Conservation (phyloP, 2,113 vertebrate genomes). For the Todiramphus chloris region DNA sequence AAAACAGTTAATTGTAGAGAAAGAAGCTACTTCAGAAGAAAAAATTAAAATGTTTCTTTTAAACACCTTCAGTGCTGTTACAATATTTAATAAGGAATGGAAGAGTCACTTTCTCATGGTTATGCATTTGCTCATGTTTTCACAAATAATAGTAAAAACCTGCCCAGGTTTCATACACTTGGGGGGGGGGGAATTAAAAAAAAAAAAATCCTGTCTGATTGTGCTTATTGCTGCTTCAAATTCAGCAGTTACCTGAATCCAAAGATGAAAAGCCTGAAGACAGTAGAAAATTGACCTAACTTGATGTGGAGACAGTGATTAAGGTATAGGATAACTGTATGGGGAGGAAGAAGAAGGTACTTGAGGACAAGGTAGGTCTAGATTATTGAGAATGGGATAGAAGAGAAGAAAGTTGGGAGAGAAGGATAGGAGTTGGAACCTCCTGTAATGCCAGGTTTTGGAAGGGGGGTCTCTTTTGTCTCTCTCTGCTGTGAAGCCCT, state of each 20-base stretch:
- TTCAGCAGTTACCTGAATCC: background rate
- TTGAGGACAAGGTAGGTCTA: background rate
- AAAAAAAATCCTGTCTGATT: background rate
- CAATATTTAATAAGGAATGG: background rate
- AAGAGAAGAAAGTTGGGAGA: background rate
- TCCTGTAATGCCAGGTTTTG: background rate
- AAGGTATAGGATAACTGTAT: background rate
- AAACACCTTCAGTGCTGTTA: background rate
- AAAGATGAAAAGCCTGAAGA: background rate
- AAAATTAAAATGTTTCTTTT: background rate
- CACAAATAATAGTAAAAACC: background rate
- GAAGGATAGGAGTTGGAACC: background rate
- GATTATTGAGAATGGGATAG: background rate
- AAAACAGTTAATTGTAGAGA: background rate
- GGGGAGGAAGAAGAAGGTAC: background rate
- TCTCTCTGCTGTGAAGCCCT: background rate
- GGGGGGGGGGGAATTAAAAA: too few relatives aligned
- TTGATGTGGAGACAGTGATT: background rate
- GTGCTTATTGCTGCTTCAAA: background rate
- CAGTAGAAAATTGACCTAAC: background rate
- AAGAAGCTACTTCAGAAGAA: background rate
- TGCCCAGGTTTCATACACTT: background rate
- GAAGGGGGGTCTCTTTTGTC: background rate
- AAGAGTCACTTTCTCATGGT: background rate
- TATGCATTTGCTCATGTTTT: background rate